Base-by-base conservation (phyloP, 1,140 invertebrate genomes). In the Nebria ingens region DNA sequence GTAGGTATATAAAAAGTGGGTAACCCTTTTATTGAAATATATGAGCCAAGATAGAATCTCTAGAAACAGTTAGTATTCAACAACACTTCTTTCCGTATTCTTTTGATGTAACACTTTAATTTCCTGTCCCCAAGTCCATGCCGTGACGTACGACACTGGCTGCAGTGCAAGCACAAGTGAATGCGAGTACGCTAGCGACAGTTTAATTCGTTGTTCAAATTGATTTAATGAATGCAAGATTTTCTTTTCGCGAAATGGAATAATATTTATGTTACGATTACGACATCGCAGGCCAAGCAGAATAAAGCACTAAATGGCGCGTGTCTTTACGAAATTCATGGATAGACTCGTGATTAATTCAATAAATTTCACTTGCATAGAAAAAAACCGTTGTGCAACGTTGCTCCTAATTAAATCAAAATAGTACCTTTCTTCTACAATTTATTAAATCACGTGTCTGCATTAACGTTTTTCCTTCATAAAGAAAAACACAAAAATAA, bases 101-200 rank as follows among this genome's bases (percentile, higher is more conserved):
- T 45, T 45, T 45, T 45, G 40, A 45, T 45, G 40, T 45, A 45
- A 45, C 17, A 45, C 40, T 45, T 45, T 45, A 45, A 45, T 45
- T 45, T 45, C 40, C 40, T 45, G 40, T 34, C 3, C 15, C 40
- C 40, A 17, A 12, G 9, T 45, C 15, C 40, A 45, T 17, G 3
- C 15, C 4, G 40, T 11, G 40, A 45, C 40, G 40, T 4, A 45
- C 40, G 9, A 9, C 40, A 45, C 40, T 45, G 40, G n/a, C n/a
- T n/a, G n/a, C n/a, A n/a, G n/a, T n/a, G n/a, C n/a, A n/a, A n/a
- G n/a, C n/a, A n/a, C n/a, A n/a, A n/a, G n/a, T n/a, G n/a, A n/a
- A n/a, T n/a, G n/a, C n/a, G n/a, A 45, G 15, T 17, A 17, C 9
- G 15, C 40, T 4, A 6, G 40, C 6, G 40, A 45, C 40, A 11